phyloP scores from a whole-genome alignment of 2,113 vertebrate species.

The Bothrops jararaca region DNA sequence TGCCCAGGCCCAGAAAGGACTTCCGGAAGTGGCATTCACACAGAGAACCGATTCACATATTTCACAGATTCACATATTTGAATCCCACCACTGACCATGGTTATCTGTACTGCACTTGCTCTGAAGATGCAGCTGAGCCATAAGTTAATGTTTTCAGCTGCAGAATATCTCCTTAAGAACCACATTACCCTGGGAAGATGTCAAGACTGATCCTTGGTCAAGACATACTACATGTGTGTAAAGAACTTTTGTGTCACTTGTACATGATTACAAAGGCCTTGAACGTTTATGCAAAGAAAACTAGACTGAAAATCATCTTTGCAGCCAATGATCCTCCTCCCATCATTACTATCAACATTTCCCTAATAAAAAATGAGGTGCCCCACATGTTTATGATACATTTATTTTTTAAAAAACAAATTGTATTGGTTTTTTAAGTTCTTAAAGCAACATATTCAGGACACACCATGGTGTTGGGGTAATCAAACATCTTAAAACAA shows the following conservation, averaged over 20 bases:
- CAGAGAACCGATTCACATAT: no score
- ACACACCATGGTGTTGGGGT: no score
- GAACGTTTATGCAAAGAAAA: neutral
- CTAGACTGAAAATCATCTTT: neutral
- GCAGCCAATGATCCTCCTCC: neutral
- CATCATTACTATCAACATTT: neutral
- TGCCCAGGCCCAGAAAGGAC: no score
- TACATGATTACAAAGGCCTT: neutral
- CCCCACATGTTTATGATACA: neutral
- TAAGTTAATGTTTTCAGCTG: neutral
- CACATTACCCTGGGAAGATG: neutral
- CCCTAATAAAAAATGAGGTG: neutral
- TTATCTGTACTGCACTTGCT: neutral
- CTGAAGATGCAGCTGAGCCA: neutral
- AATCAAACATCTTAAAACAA: no score
- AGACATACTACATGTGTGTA: neutral
- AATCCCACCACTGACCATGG: neutral
- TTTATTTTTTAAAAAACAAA: neutral
- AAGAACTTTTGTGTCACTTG: neutral
- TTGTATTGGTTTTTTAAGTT: no score
- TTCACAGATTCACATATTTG: no score
- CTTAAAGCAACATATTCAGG: no score
- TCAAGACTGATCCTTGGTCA: neutral
- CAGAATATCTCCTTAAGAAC: neutral
- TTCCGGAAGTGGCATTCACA: no score